Evolutionary conservation across 1,140 invertebrate genomes (phyloP).

Genomic region (Holcopasites calliopsidis): DNA sequence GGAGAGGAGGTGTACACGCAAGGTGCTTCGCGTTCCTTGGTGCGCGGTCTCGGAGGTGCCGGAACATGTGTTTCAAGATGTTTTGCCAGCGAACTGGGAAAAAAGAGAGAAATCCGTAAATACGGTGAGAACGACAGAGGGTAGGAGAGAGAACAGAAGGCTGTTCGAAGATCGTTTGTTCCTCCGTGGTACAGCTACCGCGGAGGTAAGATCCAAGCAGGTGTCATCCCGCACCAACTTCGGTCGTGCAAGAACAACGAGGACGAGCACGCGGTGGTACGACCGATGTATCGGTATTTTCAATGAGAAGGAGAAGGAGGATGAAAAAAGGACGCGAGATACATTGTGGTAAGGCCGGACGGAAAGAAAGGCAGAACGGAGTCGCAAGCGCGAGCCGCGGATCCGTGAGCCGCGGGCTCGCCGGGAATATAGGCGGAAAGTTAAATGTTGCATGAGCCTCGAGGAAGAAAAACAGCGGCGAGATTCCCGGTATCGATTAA

Average conservation of each 20-base stretch:
- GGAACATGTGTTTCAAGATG: constrained; percentile 65
- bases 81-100: constrained; percentile 46
- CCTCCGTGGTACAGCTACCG: constrained; percentile 1
- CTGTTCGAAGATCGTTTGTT: background rate
- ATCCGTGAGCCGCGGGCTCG: background rate
- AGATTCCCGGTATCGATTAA: constrained; percentile 65
- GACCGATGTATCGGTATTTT: constrained; percentile 58
- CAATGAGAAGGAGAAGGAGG: constrained; percentile 14
- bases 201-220: constrained; percentile 34
- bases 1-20: background rate
- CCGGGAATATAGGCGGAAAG: constrained; percentile 54
- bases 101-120: constrained; percentile 39
- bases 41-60: constrained; percentile 56
- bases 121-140: background rate
- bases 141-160: background rate
- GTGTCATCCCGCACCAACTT: constrained; percentile 38
- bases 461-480: constrained; percentile 52
- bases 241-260: constrained; percentile 40
- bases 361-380: background rate
- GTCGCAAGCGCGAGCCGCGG: constrained; percentile 24
- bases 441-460: constrained; percentile 73
- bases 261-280: constrained; percentile 37
- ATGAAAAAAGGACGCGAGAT: constrained; percentile 5
- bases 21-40: constrained; percentile 47
- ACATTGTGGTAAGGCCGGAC: constrained; percentile 30